Evolutionary conservation across 2,113 vertebrate species (phyloP).

Genomic region (Galemys pyrenaicus): DNA sequence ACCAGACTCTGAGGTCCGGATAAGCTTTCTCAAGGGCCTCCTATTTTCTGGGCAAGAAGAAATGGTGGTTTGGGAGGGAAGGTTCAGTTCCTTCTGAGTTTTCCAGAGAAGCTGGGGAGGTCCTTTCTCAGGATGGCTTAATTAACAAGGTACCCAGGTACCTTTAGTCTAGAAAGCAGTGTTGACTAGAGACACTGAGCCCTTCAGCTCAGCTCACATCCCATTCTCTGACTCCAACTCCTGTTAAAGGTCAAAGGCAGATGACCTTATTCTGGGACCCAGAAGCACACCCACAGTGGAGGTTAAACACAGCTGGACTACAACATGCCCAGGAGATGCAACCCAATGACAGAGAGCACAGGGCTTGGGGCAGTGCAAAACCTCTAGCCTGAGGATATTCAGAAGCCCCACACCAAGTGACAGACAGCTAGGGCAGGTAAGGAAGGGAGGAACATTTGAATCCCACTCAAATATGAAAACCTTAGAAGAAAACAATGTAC

Average conservation of each 20-base stretch:
- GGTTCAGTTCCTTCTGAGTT: not conserved
- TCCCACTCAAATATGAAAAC: rapidly evolving
- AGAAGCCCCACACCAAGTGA: rapidly evolving
- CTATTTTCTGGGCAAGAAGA: not conserved
- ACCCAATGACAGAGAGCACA: rapidly evolving
- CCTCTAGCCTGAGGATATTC: too few relatives aligned
- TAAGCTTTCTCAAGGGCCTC: not conserved
- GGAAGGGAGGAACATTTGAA: too few relatives aligned
- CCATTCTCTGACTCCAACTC: too few relatives aligned
- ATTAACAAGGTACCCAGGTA: rapidly evolving
- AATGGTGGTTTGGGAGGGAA: not conserved
- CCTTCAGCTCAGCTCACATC: rapidly evolving
- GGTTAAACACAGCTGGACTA: not conserved
- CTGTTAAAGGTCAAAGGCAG: too few relatives aligned
- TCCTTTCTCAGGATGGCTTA: not conserved
- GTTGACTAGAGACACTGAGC: not conserved
- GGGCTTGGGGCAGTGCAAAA: not conserved
- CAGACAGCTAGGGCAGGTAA: not conserved
- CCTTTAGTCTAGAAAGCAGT: not conserved
- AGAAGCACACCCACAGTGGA: not conserved
- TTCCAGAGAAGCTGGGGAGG: not conserved
- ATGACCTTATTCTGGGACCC: rapidly evolving
- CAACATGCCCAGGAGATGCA: not conserved
- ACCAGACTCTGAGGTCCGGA: not conserved
- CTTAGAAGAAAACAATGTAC: not conserved